phyloP scores from a whole-genome alignment of 2,797 vertebrate species.

The Hafferia zeledoni region DNA sequence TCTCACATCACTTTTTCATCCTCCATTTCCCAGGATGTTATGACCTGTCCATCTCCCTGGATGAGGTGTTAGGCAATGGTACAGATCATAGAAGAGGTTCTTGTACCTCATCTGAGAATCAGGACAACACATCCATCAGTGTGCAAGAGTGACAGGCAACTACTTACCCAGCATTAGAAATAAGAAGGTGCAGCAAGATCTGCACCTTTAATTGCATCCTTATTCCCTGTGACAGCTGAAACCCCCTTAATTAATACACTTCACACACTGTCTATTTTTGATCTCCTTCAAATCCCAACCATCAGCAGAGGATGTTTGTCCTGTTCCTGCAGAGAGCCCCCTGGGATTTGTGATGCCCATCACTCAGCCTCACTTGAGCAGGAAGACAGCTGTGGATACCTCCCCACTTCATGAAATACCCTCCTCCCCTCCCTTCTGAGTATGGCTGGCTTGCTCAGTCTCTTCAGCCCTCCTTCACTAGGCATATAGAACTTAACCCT shows the following conservation, averaged over 20 bases:
- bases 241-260: constrained; percentile 27
- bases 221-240: constrained; percentile 37
- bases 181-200: background rate
- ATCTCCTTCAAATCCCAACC: constrained; percentile 9
- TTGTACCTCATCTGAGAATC: background rate
- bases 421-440: background rate
- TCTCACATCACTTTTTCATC: background rate
- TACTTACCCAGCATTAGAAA: background rate
- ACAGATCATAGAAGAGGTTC: background rate
- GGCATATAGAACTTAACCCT: background rate
- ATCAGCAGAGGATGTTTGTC: background rate
- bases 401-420: background rate
- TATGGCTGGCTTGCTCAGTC: background rate
- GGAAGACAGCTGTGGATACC: background rate
- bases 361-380: fast-evolving
- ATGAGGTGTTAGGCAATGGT: background rate
- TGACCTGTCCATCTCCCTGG: background rate
- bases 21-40: background rate
- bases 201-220: constrained; percentile 26
- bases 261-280: constrained; percentile 5
- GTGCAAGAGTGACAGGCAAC: background rate
- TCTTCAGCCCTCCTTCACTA: background rate
- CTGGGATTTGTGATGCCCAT: background rate
- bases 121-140: background rate
- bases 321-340: background rate